Percentiles rank a stretch among this genome's conserved stretches.
These are phyloP conservation scores for Drosophila nasuta DNA, from an alignment of 1,140 invertebrate genomes.

Conservation along the genomic window DNA sequence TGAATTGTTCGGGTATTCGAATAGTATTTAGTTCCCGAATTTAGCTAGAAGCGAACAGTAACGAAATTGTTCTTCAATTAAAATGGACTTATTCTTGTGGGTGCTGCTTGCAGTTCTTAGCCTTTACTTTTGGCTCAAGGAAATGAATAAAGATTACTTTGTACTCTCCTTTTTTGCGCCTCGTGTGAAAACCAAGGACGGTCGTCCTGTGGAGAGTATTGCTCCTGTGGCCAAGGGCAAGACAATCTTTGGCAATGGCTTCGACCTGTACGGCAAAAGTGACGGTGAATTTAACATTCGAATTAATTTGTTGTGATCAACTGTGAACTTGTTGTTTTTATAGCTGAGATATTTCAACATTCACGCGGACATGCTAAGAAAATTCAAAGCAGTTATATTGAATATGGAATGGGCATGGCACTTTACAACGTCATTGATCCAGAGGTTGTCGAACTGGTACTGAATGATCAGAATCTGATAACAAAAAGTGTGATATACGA, in stretches of 20 bases:
- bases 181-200: constrained; percentile 44
- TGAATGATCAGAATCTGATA: constrained; percentile 68
- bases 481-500: constrained; percentile 76
- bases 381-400: constrained; percentile 45
- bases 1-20: neutral
- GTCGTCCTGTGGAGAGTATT: constrained; percentile 32
- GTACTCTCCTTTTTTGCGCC: constrained; percentile 44
- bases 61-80: neutral
- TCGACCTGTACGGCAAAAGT: constrained; percentile 43
- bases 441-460: constrained; percentile 55
- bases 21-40: neutral
- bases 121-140: constrained; percentile 39
- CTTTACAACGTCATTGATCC: constrained; percentile 73
- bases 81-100: constrained; percentile 27
- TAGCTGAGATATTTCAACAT: constrained; percentile 50
- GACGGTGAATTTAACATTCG: constrained; percentile 8
- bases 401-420: constrained; percentile 51
- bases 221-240: constrained; percentile 20
- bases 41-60: neutral
- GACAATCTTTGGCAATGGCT: constrained; percentile 46
- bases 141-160: constrained; percentile 43
- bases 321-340: neutral
- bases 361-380: constrained; percentile 22
- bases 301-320: neutral
- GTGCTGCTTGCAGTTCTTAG: constrained; percentile 34